Evolutionary conservation across 2,797 vertebrate species (phyloP), one percentile per base, ranked within the genome.

Genomic region (Syndactyla subalaris): DNA sequence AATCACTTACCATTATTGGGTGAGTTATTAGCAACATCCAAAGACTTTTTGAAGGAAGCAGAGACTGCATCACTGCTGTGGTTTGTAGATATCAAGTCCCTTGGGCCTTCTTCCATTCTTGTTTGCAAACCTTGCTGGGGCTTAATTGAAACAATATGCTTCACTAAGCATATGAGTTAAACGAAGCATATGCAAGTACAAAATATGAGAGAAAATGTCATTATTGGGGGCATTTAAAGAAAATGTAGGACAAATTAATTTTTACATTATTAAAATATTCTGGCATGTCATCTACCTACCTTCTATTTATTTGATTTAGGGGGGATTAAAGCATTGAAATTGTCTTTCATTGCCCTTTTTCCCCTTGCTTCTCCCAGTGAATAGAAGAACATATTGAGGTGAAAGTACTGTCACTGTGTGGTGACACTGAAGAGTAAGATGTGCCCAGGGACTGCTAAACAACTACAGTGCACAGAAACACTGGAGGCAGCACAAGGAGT

Each of bases 61-160:
- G 74, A 29, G 7, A 19, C 93, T 41, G 63, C 61, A 77, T 93
- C 80, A 61, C 71, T 65, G 77, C 61, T 57, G 7, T 65, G 61
- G 66, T 92, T 92, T 84, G 92, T 49, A 86, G 91, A 58, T 90
- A 87, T 10, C 77, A 79, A 79, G 48, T 95, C 74, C 57, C 74
- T 87, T 81, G 88, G 74, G 78, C 61, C 39, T 83, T 93, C 94
- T 88, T 95, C 90, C 61, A 39, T 76, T 89, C 74, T 95, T 82
- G 75, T 88, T 96, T 96, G 83, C 80, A 93, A 83, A 90, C 89
- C 83, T 93, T 92, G 83, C 83, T 95, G 96, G 88, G 74, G 49
- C 81, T 97, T 96, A 96, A 95, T 95, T 94, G 94, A 96, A 97
- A 97, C 85, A 96, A 94, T 87, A 88, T 46, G 79, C 83, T 91